Conservation (phyloP, 2,113 vertebrate genomes). For the Melanerpes aurifrons region DNA sequence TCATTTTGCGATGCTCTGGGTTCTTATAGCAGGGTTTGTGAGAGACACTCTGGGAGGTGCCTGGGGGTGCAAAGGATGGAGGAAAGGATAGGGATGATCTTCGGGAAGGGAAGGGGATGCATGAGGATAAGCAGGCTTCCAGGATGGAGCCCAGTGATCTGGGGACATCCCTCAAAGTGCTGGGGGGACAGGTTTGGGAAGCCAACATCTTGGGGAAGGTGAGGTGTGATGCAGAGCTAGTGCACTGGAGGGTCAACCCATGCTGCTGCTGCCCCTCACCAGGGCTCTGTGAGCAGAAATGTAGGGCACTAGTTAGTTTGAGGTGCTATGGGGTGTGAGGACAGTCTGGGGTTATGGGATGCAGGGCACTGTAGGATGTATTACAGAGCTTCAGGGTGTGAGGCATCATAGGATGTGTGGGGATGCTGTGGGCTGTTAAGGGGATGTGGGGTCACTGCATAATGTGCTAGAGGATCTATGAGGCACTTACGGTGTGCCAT, state of each 20-base stretch:
- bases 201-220: neutral
- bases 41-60: neutral
- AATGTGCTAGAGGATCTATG: neutral
- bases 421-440: neutral
- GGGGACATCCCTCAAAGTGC: neutral
- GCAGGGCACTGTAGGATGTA: neutral
- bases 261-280: accelerated
- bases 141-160: neutral
- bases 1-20: neutral
- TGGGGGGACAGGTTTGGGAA: neutral
- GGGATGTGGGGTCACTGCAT: accelerated
- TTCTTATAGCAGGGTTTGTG: no score
- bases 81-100: neutral
- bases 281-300: neutral
- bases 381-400: accelerated
- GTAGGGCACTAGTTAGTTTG: neutral
- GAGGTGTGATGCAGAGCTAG: neutral
- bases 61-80: neutral
- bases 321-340: neutral
- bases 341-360: neutral
- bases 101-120: neutral
- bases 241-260: accelerated
- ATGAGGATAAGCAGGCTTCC: accelerated
- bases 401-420: accelerated
- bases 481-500: neutral